These are phyloP conservation scores for Pomacea maculata DNA, from an alignment of 1,140 invertebrate genomes.

Conservation along the genomic window DNA sequence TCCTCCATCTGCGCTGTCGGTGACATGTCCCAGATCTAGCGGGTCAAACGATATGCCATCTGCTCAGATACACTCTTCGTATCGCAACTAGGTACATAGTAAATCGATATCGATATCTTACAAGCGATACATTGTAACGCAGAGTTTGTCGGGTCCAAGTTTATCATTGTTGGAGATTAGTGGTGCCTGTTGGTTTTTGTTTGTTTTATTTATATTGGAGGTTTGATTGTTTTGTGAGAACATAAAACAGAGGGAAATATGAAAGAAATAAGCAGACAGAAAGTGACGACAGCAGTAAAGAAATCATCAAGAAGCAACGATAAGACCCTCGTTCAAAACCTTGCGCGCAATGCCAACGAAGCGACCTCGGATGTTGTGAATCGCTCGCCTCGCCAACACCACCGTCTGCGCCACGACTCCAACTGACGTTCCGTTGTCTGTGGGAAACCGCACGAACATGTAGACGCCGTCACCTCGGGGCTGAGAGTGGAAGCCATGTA, in stretches of 20 bases:
- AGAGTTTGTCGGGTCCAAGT: neutral
- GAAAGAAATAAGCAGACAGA: too few species aligned
- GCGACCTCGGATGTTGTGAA: conserved; percentile 18
- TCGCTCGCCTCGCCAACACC: conserved; percentile 25
- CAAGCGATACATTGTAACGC: neutral
- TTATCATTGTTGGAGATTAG: neutral
- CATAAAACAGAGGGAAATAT: too few species aligned
- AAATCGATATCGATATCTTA: neutral
- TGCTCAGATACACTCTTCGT: too few species aligned
- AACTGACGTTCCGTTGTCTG: conserved; percentile 18
- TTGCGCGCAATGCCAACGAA: conserved; percentile 15
- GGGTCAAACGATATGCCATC: neutral
- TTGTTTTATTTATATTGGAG: too few species aligned
- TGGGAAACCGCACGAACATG: conserved; percentile 24
- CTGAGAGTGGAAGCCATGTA: neutral
- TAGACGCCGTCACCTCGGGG: conserved; percentile 21
- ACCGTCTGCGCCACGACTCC: conserved; percentile 27
- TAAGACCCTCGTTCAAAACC: neutral
- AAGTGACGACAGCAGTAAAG: too few species aligned
- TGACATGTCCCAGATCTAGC: conserved; percentile 23
- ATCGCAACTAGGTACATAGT: neutral
- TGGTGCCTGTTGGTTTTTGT: neutral
- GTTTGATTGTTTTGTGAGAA: too few species aligned
- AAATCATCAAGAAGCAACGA: too few species aligned
- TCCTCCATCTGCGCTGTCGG: conserved; percentile 20